These are phyloP conservation scores for Pampusana beccarii DNA, from an alignment of 2,113 vertebrate species.

Conservation along the genomic window DNA sequence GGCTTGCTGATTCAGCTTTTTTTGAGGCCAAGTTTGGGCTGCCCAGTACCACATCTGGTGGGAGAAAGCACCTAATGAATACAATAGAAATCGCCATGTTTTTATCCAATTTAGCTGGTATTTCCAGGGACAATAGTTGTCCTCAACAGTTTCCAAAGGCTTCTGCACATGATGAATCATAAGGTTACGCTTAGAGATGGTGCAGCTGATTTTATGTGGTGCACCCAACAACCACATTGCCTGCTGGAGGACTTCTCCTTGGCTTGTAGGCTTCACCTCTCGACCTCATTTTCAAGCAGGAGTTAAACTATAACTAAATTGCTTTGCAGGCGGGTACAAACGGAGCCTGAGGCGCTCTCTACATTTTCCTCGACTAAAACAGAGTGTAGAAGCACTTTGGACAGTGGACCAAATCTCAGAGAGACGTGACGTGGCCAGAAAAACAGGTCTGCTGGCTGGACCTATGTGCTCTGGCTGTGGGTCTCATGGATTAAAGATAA, in stretches of 20 bases:
- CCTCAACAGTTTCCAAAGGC: background rate
- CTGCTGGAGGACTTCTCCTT: slow-evolving; percentile 34
- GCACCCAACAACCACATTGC: background rate
- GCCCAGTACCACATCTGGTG: background rate
- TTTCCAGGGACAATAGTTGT: background rate
- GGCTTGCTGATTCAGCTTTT: background rate
- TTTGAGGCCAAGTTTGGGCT: background rate
- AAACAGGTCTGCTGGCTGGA: background rate
- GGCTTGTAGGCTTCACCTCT: slow-evolving; percentile 46
- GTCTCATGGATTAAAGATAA: background rate
- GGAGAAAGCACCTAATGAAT: background rate
- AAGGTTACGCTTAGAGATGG: background rate
- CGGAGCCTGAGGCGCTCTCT: background rate
- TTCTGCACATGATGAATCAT: background rate
- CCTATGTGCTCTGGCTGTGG: background rate
- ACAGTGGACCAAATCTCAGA: background rate
- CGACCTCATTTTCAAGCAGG: slow-evolving; percentile 53
- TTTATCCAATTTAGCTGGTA: background rate
- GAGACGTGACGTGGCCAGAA: background rate
- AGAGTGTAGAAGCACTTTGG: slow-evolving; percentile 53
- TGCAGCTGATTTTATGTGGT: background rate
- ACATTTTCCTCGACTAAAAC: slow-evolving; percentile 50
- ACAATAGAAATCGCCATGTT: background rate
- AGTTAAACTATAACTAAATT: slow-evolving; percentile 71
- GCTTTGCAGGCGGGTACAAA: slow-evolving; percentile 46